Conservation (phyloP, 2,797 vertebrate species). For the Malurus splendens region DNA sequence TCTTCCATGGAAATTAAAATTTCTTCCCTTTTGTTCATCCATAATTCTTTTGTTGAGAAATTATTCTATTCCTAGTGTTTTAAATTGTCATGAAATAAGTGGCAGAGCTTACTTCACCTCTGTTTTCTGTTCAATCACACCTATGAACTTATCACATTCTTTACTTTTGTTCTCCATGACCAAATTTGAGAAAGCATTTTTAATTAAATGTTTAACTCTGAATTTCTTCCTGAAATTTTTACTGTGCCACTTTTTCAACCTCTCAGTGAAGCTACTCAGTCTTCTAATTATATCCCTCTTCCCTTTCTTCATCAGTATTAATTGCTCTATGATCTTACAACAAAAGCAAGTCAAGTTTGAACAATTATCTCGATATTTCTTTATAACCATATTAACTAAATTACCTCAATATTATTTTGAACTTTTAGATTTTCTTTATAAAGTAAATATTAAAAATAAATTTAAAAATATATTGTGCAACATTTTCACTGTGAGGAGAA, state of each 20-base stretch:
- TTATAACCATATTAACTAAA: rapidly evolving
- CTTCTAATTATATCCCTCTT: neutral
- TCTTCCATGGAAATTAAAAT: neutral
- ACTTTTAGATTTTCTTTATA: neutral
- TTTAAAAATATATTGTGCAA: neutral
- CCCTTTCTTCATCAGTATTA: neutral
- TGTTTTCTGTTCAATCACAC: neutral
- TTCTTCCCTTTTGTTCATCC: neutral
- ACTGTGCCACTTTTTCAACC: neutral
- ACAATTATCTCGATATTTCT: neutral
- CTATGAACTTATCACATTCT: neutral
- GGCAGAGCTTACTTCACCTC: neutral
- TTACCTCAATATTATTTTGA: neutral
- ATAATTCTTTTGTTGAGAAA: neutral
- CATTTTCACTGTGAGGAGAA: neutral
- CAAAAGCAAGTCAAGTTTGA: neutral
- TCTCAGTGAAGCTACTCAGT: neutral
- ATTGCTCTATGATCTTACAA: neutral
- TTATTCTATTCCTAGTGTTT: neutral
- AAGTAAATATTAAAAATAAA: neutral
- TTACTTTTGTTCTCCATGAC: neutral
- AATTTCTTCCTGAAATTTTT: neutral
- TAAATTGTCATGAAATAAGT: neutral
- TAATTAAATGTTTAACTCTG: neutral
- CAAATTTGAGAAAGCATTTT: neutral